A percentile compares a stretch with the other conserved stretches of the same genome.
phyloP scores from a whole-genome alignment of 2,797 vertebrate genomes.

The Danio jaintianensis region DNA sequence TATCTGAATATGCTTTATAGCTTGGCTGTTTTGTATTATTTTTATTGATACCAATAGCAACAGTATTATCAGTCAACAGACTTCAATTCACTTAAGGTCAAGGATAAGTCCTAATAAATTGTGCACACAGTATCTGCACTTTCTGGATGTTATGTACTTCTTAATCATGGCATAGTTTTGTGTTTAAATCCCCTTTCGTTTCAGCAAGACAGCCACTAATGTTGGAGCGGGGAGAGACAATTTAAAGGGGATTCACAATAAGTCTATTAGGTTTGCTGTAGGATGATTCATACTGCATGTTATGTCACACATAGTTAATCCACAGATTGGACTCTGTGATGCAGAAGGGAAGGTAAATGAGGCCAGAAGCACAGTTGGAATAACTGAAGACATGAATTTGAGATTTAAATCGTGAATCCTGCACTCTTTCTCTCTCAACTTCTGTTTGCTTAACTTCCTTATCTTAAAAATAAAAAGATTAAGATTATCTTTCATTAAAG shows the following conservation, averaged over 20 bases:
- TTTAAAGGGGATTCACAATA: background rate
- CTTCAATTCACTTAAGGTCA: slow-evolving; percentile 20
- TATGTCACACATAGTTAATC: background rate
- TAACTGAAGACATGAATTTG: background rate
- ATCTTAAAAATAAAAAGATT: background rate
- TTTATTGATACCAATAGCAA: slow-evolving; percentile 2
- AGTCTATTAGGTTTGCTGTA: background rate
- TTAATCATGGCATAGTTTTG: background rate
- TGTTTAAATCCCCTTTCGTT: background rate
- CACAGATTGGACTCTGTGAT: background rate
- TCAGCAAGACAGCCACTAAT: background rate
- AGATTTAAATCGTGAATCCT: background rate
- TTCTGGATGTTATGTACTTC: background rate
- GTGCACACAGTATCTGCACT: background rate
- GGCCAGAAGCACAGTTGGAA: background rate
- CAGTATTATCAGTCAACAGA: slow-evolving; percentile 11
- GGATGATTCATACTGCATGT: background rate
- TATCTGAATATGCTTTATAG: background rate
- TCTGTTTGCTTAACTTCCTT: background rate
- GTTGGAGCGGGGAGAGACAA: background rate
- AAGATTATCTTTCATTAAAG: background rate
- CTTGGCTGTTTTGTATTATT: background rate
- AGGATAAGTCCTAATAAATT: slow-evolving; percentile 17
- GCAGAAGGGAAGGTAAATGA: background rate
- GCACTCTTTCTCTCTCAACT: no score